Evolutionary conservation across 2,888 invertebrate genomes (phyloP), one percentile per base, ranked within the genome.

Genomic region (Ernsta delagoae): DNA sequence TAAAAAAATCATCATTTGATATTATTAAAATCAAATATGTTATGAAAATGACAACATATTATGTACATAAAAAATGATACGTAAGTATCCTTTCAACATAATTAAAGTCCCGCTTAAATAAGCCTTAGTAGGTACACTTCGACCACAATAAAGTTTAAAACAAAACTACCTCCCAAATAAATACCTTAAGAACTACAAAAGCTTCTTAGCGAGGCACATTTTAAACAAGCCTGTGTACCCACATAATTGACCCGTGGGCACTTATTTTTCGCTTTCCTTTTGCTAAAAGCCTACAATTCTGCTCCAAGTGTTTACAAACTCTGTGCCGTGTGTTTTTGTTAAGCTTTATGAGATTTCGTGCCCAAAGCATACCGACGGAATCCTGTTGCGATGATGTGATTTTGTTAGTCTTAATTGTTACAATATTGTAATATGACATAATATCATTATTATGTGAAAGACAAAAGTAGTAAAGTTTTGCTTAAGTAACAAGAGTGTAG

Each of bases 261-360:
- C 59, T 60, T 53, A 12, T 59, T 50, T 60, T 66, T 39, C 12
- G 53, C 59, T 59, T 66, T 53, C 53, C 24, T 53, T 66, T 66
- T 60, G 60, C 54, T 16, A 16, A 16, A 16, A 16, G 16, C 16
- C 16, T 16, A 16, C 16, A 16, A 16, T 16, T 16, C 16, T 16
- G 16, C 16, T 39, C 61, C 48, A 48, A 62, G 62, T 39, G 59
- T 66, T 59, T 60, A 66, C 59, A 50, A 45, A 50, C 39, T 16
- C 16, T 16, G 1, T 16, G 24, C 41, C 39, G 50, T 50, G 48
- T 7, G 39, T 36, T 59, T 34, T 53, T n/a, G 50, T 34, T 11
- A 31, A n/a, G 45, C n/a, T 31, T 45, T 60, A 45, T 34, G 11
- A 43, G 11, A 3, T 43, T 43, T 4, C 43, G 11, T 36, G 36